These are phyloP conservation scores for Sphaeridia pumilis DNA, from an alignment of 2,888 invertebrate species.

Conservation along the genomic window DNA sequence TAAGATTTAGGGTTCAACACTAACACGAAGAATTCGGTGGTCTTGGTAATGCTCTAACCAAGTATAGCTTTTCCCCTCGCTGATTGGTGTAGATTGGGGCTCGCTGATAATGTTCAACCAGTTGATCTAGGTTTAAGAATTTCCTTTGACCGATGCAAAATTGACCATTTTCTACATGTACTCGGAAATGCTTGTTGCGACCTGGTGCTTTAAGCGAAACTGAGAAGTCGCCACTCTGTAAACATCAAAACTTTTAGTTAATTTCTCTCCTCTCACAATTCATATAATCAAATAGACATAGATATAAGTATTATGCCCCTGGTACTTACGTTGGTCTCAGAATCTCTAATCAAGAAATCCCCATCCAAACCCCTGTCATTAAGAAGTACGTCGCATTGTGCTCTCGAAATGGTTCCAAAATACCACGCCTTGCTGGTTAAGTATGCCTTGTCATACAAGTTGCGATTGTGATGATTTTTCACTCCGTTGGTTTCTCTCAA, in stretches of 20 bases:
- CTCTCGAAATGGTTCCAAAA: conserved; percentile 88
- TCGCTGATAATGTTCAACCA: conserved; percentile 96
- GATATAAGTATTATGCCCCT: background rate
- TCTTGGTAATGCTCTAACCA: conserved; percentile 83
- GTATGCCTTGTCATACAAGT: conserved; percentile 51
- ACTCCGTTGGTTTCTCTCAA: conserved; percentile 46
- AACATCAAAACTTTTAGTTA: too few species aligned
- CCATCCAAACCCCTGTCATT: conserved; percentile 94
- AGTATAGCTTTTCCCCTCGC: conserved; percentile 92
- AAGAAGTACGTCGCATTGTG: conserved; percentile 90
- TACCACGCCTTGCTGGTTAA: conserved; percentile 86
- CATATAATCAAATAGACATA: background rate
- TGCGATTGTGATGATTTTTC: conserved; percentile 26
- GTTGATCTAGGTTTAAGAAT: conserved; percentile 87
- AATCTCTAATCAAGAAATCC: conserved; percentile 96
- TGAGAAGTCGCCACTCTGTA: conserved; percentile 93
- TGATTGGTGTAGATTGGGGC: conserved; percentile 98
- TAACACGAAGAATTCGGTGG: too few species aligned
- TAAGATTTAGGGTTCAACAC: too few species aligned
- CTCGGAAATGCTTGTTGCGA: conserved; percentile 98
- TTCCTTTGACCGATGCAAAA: conserved; percentile 97
- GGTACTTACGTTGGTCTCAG: conserved; percentile 88
- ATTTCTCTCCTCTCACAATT: background rate
- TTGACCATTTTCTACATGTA: conserved; percentile 82
- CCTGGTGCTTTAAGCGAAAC: conserved; percentile 95